Evolutionary conservation across 2,797 vertebrate genomes (phyloP).

Genomic region (Amazona ochrocephala): DNA sequence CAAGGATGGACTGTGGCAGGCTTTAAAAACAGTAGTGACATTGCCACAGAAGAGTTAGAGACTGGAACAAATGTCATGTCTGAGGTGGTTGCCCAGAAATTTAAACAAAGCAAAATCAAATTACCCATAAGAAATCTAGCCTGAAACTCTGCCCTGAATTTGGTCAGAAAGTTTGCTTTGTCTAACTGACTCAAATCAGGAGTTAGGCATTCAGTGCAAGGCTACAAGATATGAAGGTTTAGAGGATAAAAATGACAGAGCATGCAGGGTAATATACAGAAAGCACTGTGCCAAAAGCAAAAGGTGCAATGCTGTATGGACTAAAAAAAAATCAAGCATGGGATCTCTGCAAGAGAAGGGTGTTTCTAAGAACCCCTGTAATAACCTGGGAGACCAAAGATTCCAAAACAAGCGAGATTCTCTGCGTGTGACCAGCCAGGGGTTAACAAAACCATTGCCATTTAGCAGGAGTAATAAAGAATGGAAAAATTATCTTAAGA

Average conservation of each 20-base stretch:
- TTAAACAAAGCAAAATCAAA: constrained; percentile 39
- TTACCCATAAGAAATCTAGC: constrained; percentile 27
- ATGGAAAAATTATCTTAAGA: background rate
- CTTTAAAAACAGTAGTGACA: background rate
- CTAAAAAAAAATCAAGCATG: background rate
- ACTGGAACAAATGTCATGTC: background rate
- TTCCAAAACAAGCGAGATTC: background rate
- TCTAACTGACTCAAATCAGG: background rate
- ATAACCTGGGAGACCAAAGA: background rate
- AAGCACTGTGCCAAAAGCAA: background rate
- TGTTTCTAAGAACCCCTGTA: background rate
- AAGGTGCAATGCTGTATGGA: background rate
- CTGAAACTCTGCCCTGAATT: constrained; percentile 39
- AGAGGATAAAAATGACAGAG: background rate
- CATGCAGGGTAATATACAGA: background rate
- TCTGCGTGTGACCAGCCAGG: background rate
- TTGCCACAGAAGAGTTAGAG: background rate
- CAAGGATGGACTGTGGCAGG: background rate
- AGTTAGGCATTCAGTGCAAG: background rate
- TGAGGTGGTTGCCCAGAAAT: background rate
- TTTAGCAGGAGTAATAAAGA: background rate
- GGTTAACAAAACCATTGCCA: background rate
- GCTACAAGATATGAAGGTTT: background rate
- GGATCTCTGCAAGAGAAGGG: background rate
- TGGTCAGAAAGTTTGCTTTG: constrained; percentile 33